Evolutionary conservation across 1,140 invertebrate genomes (phyloP), one percentile per base, ranked within the genome.

Genomic region (Anagrus nilaparvatae): DNA sequence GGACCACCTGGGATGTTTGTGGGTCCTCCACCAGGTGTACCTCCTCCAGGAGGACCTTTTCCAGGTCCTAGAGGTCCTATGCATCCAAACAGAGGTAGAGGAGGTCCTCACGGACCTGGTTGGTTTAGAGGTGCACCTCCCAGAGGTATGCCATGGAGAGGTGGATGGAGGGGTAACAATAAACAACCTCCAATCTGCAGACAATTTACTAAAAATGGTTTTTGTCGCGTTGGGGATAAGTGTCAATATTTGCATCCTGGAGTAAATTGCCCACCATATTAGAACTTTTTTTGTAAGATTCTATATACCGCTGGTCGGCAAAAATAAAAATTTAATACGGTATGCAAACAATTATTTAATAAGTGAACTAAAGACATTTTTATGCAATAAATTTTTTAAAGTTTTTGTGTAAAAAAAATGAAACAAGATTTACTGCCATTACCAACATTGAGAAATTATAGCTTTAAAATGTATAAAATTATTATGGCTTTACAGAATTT

Each of bases 201-300:
- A 55, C 81, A 84, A 53, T 84, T 85, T 53, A 77, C 79, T 54
- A 79, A 81, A 53, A 75, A 75, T 51, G 83, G 84, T 2, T 82
- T 75, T 44, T 88, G 84, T 62, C 66, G 82, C 39, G 74, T 82
- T 53, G 79, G 81, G 14, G 81, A 83, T 42, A 81, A 80, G 49
- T 88, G 84, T 60, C 74, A 79, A 34, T 87, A 80, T 58, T 63
- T 86, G 48, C 84, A 87, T 70, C 81, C 81, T 17, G 76, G 77
- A 44, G 75, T 76, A 12, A 79, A 80, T 62, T 73, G 72, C 50
- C 72, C 73, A 18, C 66, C 65, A 17, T 68, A 63, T 51, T 67
- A 50, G 65, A 42, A 25, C 25, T 4, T 31, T 27, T 3, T 21
- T 35, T 17, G 23, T n/a, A n/a, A n/a, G n/a, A n/a, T n/a, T n/a